These are phyloP conservation scores for Coendou prehensilis DNA, from an alignment of 2,797 vertebrate species.

Conservation along the genomic window DNA sequence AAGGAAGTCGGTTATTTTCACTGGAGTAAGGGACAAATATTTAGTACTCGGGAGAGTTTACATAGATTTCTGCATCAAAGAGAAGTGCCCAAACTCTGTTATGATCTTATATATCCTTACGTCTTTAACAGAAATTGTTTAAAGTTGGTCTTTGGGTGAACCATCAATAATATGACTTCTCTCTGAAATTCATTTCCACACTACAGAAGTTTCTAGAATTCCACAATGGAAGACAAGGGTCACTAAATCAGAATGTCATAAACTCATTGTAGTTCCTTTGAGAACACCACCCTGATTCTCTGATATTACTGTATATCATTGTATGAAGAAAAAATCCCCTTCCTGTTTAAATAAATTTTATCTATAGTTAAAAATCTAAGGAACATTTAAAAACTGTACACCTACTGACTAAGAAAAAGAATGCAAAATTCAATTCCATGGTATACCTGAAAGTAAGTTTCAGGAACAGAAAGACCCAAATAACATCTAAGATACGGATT, in stretches of 20 bases:
- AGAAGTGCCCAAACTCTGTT: neutral
- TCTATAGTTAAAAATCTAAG: slow-evolving; percentile 44
- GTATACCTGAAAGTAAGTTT: slow-evolving; percentile 63
- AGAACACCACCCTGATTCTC: neutral
- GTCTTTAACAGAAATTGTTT: slow-evolving; percentile 14
- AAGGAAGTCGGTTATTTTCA: neutral
- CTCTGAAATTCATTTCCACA: neutral
- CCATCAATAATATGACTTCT: slow-evolving; percentile 9
- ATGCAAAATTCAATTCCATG: slow-evolving; percentile 76
- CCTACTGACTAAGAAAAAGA: slow-evolving; percentile 35
- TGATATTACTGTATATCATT: neutral
- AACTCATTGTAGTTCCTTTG: neutral
- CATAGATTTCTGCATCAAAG: neutral
- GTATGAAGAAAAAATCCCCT: neutral
- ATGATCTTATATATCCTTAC: neutral
- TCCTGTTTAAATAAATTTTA: slow-evolving; percentile 60
- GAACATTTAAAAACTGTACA: neutral
- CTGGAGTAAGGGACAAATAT: neutral
- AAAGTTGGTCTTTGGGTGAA: slow-evolving; percentile 19
- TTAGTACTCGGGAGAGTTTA: neutral
- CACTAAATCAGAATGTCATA: neutral
- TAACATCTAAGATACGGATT: slow-evolving; percentile 41
- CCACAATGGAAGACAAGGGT: neutral
- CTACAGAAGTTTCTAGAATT: neutral
- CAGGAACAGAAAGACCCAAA: slow-evolving; percentile 72